Base-by-base conservation (phyloP, 2,797 vertebrate species). In the Crenuchus spilurus region DNA sequence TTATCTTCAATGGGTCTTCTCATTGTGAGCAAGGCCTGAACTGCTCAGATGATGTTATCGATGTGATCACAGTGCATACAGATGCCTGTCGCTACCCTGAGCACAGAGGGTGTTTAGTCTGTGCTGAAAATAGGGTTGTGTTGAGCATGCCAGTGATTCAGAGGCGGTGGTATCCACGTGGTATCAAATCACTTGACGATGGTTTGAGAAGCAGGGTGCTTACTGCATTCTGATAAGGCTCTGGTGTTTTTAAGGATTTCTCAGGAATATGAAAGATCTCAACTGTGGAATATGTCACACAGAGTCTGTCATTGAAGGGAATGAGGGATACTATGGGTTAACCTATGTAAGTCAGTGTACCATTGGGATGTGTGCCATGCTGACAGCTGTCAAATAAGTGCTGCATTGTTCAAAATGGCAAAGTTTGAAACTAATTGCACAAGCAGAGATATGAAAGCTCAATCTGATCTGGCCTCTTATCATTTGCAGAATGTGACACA, bases 181-280 rank as follows among this genome's bases (percentile, higher is more conserved):
- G 30, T 33, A 60, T 6, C 22, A 65, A 49, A 75, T 54, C 46
- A 41, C 54, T 66, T 35, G 49, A 49, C 22, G 22, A 35, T 65
- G 26, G 24, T n/a, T 37, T 70, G 58, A 76, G 49, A 65, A 51
- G 31, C 3, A 51, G 33, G 28, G 35, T n/a, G 16, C 35, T n/a
- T 55, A 60, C 31, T 52, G 20, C 1, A 51, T 46, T 28, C n/a
- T 60, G 51, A n/a, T 62, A 28, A 26, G 57, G n/a, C n/a, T n/a
- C n/a, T 52, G 28, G 58, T 61, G 35, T 57, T 26, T 81, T 81
- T 28, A 60, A 63, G 61, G 75, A 77, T 79, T 81, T 77, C 82
- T 83, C 82, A 83, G 82, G 82, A 79, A 77, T 75, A 79, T 44
- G 41, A 64, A 70, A 51, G 70, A 44, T 48, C 18, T 58, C 65